These are phyloP conservation scores for Rhopalosiphum maidis DNA, from an alignment of 1,140 invertebrate genomes.

Conservation along the genomic window DNA sequence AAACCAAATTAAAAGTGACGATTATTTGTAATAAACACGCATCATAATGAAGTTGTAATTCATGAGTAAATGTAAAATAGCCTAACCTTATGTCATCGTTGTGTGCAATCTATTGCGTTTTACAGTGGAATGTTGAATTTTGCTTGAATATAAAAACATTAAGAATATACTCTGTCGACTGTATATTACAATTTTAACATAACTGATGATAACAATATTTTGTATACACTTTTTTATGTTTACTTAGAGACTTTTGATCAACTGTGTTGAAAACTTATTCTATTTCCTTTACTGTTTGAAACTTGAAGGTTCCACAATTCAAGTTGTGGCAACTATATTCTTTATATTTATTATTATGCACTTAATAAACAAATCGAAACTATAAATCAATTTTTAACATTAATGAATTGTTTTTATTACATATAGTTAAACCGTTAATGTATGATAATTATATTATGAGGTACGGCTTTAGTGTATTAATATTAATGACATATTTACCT, in stretches of 20 bases:
- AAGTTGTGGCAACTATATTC: neutral
- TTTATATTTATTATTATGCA: neutral
- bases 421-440: neutral
- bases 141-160: neutral
- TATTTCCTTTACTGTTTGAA: neutral
- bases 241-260: neutral
- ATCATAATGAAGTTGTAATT: conserved; percentile 1
- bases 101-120: neutral
- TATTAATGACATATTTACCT: too few species aligned
- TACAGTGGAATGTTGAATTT: neutral
- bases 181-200: neutral
- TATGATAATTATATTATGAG: neutral
- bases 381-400: neutral
- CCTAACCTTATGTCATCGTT: neutral
- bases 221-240: neutral
- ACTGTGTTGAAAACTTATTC: conserved; percentile 1
- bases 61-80: neutral
- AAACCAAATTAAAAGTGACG: conserved; percentile 10
- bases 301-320: neutral
- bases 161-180: neutral
- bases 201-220: neutral
- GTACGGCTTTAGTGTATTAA: too few species aligned
- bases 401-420: neutral
- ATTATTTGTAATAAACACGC: neutral
- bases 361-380: neutral